Evolutionary conservation across 2,113 vertebrate genomes (phyloP).

Genomic region (Mesocricetus auratus): DNA sequence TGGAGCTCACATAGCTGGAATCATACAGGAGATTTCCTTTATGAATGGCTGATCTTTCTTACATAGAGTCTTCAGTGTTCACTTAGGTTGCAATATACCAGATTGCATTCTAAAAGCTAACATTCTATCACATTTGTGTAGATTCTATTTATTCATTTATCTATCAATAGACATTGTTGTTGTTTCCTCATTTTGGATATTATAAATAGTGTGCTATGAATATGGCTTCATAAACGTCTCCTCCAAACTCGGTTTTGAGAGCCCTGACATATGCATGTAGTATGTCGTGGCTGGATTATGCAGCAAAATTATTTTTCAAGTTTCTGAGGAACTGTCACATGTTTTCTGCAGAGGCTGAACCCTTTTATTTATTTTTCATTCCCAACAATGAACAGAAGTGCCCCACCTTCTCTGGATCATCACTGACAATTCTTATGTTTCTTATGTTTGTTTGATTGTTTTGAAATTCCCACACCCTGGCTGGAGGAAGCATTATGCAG

Average conservation of each 20-base stretch:
- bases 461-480: no score
- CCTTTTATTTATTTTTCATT: not conserved
- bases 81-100: not conserved
- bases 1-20: not conserved
- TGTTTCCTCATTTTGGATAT: not conserved
- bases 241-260: not conserved
- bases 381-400: not conserved
- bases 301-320: not conserved
- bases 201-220: not conserved
- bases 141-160: not conserved
- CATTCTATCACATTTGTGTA: not conserved
- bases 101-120: not conserved
- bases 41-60: not conserved
- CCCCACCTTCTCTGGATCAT: not conserved
- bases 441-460: not conserved
- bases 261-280: not conserved
- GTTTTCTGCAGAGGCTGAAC: not conserved
- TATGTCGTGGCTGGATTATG: not conserved
- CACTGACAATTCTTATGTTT: no score
- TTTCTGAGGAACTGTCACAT: not conserved
- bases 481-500: not conserved
- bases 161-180: not conserved
- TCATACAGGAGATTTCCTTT: not conserved
- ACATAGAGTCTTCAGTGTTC: not conserved
- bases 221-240: not conserved